These are phyloP conservation scores for Thalassoma bifasciatum DNA, from an alignment of 2,113 vertebrate species.

Conservation along the genomic window DNA sequence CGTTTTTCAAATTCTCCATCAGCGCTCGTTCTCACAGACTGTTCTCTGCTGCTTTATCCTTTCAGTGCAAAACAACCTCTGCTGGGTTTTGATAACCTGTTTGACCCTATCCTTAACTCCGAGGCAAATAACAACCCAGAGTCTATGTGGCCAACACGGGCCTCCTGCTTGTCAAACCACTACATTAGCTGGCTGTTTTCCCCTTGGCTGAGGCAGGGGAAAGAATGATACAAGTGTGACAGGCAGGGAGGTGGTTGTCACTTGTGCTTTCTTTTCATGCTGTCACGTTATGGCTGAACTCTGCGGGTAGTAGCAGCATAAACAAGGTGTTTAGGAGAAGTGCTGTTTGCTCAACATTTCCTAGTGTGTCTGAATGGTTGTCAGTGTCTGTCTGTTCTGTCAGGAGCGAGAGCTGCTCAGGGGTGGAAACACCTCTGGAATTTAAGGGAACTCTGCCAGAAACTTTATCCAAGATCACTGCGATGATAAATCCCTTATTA, in stretches of 20 bases:
- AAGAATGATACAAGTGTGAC: slow-evolving; percentile 65
- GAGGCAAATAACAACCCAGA: slow-evolving; percentile 54
- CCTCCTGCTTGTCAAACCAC: slow-evolving; percentile 50
- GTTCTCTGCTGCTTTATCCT: slow-evolving; percentile 12
- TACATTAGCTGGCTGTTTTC: slow-evolving; percentile 60
- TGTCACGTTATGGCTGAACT: slow-evolving; percentile 77
- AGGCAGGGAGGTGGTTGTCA: slow-evolving; percentile 74
- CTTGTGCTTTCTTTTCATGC: slow-evolving; percentile 75
- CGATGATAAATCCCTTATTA: slow-evolving; percentile 40
- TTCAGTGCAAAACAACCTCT: slow-evolving; percentile 33
- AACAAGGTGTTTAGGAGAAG: slow-evolving; percentile 77
- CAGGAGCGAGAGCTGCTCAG: slow-evolving; percentile 52
- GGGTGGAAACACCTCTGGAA: slow-evolving; percentile 64
- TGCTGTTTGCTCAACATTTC: slow-evolving; percentile 77
- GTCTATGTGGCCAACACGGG: slow-evolving; percentile 36
- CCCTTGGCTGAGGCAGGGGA: slow-evolving; percentile 53
- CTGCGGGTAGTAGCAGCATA: slow-evolving; percentile 67
- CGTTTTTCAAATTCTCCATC: slow-evolving; percentile 18
- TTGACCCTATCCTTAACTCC: slow-evolving; percentile 49
- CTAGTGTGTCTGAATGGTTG: slow-evolving; percentile 67
- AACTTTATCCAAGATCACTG: slow-evolving; percentile 45
- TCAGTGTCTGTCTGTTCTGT: slow-evolving; percentile 64
- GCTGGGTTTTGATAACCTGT: slow-evolving; percentile 54
- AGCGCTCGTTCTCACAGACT: slow-evolving; percentile 15
- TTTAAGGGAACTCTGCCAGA: slow-evolving; percentile 51